These are phyloP conservation scores for Ophraella communa DNA, from an alignment of 2,888 invertebrate genomes.

Conservation along the genomic window DNA sequence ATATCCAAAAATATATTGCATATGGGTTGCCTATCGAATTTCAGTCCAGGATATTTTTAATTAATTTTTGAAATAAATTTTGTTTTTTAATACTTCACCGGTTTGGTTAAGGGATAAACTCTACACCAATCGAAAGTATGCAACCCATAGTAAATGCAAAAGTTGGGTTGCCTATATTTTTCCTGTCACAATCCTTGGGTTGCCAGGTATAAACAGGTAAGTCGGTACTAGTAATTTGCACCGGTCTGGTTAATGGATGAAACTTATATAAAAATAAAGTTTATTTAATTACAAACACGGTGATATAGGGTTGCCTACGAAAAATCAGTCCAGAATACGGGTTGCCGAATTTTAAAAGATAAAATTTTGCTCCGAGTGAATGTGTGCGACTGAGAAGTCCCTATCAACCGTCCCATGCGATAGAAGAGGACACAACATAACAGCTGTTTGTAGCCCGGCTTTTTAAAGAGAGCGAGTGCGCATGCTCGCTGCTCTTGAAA, in stretches of 20 bases:
- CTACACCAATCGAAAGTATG: constrained; percentile 22
- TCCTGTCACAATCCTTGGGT: constrained; percentile 17
- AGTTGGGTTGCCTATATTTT: constrained; percentile 23
- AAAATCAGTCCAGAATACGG: constrained; percentile 12
- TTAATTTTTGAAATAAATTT: neutral
- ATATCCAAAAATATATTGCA: constrained; percentile 13
- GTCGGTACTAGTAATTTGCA: constrained; percentile 12
- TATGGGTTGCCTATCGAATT: constrained; percentile 21
- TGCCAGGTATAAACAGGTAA: constrained; percentile 21
- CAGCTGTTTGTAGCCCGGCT: neutral
- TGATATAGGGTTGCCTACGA: constrained; percentile 5
- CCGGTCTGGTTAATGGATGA: constrained; percentile 13
- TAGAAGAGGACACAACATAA: constrained; percentile 19
- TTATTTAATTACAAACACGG: neutral
- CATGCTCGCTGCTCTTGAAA: constrained; percentile 1
- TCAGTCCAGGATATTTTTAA: constrained; percentile 10
- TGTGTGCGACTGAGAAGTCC: constrained; percentile 18
- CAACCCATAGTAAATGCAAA: constrained; percentile 23
- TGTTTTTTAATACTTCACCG: neutral
- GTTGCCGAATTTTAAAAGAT: constrained; percentile 11
- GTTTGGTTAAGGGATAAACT: constrained; percentile 1
- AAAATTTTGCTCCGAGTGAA: neutral
- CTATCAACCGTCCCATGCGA: constrained; percentile 14
- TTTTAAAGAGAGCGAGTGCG: constrained; percentile 3
- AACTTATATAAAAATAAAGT: neutral